Base-by-base conservation (phyloP, 2,113 vertebrate genomes). In the Seriola dumerili region DNA sequence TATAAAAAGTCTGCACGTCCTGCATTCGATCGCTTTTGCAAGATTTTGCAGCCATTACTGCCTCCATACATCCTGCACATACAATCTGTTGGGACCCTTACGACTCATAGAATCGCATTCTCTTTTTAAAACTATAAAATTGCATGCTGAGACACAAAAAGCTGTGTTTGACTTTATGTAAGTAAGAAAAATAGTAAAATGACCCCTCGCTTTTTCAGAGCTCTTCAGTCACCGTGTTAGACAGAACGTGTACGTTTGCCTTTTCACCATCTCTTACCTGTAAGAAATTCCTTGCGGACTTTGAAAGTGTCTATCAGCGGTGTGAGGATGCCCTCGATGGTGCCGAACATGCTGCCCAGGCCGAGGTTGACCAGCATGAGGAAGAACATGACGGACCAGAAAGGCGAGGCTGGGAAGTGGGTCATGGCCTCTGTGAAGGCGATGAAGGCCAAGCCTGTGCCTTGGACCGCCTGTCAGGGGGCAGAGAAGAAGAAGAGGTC, bases 381-480 rank as follows among this genome's bases (percentile, higher is more conserved):
- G 91, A 99, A 99, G 92, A 99, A 99, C 97, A 99, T 97, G 78
- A 99, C 98, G 3, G 98, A 99, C 98, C 98, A 99, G 95, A 99
- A 99, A 2, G 98, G 98, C 21, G 98, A 97, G 10, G 96, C 97
- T 4, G 98, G 98, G 84, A 99, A 99, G 88, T 98, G 98, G 2
- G 98, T 99, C 98, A 99, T 99, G 5, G 98, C 98, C 94, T 99
- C 98, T 0, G 98, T 99, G 91, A 99, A 99, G 88, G 98, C 97
- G 62, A 99, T 99, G 88, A 99, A 99, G 77, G 98, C 98, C 92
- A 99, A 93, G 11, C 98, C 98, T 55, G 98, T 99, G 55, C 98
- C 98, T 84, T 99, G 98, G 69, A 98, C 97, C 0, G 97, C 96
- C 98, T 99, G 94, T 25, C 48, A 63, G 55, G 38, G 40, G 62